Percentiles rank a stretch among this genome's conserved stretches.
These are phyloP conservation scores for Cancer borealis DNA, from an alignment of 2,888 invertebrate genomes.

Conservation along the genomic window DNA sequence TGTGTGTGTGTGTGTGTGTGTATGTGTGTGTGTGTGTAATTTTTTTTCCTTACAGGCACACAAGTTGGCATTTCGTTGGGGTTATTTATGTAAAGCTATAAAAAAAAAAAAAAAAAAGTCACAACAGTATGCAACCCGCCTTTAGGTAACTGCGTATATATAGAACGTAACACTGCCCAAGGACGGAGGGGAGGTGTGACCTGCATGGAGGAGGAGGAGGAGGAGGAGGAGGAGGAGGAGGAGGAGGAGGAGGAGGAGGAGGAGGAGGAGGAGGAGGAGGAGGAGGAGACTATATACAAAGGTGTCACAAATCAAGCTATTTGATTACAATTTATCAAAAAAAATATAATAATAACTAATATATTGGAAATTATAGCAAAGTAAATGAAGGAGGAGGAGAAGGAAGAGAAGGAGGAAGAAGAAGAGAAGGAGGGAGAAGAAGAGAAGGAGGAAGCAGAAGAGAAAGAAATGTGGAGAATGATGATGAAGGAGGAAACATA, in stretches of 20 bases:
- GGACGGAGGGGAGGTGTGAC: neutral
- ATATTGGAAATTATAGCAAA: no score
- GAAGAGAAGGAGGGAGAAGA: no score
- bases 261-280: neutral
- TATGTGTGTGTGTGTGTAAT: slow-evolving; percentile 31
- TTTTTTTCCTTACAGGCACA: neutral
- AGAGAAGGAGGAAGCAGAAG: neutral
- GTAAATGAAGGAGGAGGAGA: no score
- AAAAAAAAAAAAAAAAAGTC: neutral
- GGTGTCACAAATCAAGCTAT: neutral
- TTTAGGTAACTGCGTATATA: neutral
- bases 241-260: neutral
- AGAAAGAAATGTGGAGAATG: neutral
- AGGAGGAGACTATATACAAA: neutral
- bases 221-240: neutral
- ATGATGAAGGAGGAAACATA: neutral
- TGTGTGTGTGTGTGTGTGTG: neutral
- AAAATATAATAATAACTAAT: no score
- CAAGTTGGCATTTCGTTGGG: neutral
- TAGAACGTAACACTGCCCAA: neutral
- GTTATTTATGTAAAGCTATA: neutral
- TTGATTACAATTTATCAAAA: no score
- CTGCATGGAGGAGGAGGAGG: no score
- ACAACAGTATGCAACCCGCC: neutral
- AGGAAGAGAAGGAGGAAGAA: no score